These are phyloP conservation scores for Tachina fera DNA, from an alignment of 2,888 invertebrate species.

Conservation along the genomic window DNA sequence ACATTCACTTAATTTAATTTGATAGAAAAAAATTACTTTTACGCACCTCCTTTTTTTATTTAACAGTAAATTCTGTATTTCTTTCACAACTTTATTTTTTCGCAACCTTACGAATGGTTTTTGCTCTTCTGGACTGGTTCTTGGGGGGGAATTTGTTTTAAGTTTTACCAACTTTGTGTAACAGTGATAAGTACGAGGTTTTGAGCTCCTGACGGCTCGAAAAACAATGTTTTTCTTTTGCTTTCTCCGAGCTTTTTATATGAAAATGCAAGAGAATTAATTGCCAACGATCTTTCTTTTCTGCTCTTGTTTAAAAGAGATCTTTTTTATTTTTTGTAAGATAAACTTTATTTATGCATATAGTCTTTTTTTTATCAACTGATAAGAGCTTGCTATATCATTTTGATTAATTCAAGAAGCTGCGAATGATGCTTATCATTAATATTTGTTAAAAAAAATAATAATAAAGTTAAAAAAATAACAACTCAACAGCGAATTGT, in stretches of 20 bases:
- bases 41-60: constrained; percentile 59
- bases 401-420: constrained; percentile 64
- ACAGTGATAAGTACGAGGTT: constrained; percentile 47
- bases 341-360: constrained; percentile 49
- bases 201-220: constrained; percentile 72
- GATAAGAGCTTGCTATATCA: constrained; percentile 39
- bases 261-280: constrained; percentile 35
- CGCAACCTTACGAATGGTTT: constrained; percentile 93
- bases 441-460: constrained; percentile 15
- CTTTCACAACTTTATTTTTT: constrained; percentile 86
- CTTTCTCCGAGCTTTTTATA: constrained; percentile 64
- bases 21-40: constrained; percentile 16
- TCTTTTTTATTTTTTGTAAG: constrained; percentile 16
- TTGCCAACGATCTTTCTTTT: background rate
- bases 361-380: constrained; percentile 33
- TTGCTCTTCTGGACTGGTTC: constrained; percentile 84
- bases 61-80: constrained; percentile 89
- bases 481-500: constrained; percentile 20
- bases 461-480: constrained; percentile 1
- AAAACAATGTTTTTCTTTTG: constrained; percentile 68
- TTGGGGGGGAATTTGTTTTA: constrained; percentile 16
- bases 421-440: constrained; percentile 70
- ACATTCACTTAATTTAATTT: constrained; percentile 2
- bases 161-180: constrained; percentile 63
- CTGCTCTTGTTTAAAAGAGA: constrained; percentile 1